Evolutionary conservation across 1,140 invertebrate genomes (phyloP).

Genomic region (Zophobas atratus): DNA sequence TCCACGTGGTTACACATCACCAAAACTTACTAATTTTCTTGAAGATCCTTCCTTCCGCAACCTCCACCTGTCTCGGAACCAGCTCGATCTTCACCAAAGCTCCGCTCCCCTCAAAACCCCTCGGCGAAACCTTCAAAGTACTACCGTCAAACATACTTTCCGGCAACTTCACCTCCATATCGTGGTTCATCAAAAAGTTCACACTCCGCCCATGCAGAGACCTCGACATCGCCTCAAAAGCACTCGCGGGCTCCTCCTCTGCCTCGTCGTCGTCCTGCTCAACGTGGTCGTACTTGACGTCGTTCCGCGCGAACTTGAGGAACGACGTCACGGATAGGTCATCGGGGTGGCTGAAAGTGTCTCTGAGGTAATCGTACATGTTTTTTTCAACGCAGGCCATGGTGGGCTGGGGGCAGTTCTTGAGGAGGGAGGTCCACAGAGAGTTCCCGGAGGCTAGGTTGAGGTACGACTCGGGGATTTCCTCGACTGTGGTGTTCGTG

Average conservation of each 20-base stretch:
- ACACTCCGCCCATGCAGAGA: conserved; percentile 78
- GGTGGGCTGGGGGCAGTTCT: conserved; percentile 77
- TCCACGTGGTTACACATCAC: too few species aligned
- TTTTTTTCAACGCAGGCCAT: conserved; percentile 84
- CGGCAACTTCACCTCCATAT: conserved; percentile 80
- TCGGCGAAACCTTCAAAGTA: conserved; percentile 80
- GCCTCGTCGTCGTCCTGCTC: conserved; percentile 63
- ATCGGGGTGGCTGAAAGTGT: conserved; percentile 73
- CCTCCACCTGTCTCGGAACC: conserved; percentile 67
- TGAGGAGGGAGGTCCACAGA: conserved; percentile 80
- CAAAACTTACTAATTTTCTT: conserved; percentile 81
- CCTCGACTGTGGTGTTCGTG: conserved; percentile 12
- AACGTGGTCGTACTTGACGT: conserved; percentile 72
- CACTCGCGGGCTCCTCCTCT: conserved; percentile 67
- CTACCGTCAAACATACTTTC: conserved; percentile 80
- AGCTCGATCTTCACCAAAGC: conserved; percentile 82
- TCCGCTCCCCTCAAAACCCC: conserved; percentile 79
- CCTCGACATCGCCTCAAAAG: conserved; percentile 78
- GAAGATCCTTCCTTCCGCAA: conserved; percentile 75
- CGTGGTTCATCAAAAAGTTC: conserved; percentile 82
- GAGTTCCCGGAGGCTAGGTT: conserved; percentile 73
- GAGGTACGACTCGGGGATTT: conserved; percentile 37
- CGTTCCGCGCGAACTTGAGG: conserved; percentile 79
- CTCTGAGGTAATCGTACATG: conserved; percentile 79
- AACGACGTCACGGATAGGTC: conserved; percentile 81